Evolutionary conservation across 2,888 invertebrate genomes (phyloP).

Genomic region (Megamerina dolium): DNA sequence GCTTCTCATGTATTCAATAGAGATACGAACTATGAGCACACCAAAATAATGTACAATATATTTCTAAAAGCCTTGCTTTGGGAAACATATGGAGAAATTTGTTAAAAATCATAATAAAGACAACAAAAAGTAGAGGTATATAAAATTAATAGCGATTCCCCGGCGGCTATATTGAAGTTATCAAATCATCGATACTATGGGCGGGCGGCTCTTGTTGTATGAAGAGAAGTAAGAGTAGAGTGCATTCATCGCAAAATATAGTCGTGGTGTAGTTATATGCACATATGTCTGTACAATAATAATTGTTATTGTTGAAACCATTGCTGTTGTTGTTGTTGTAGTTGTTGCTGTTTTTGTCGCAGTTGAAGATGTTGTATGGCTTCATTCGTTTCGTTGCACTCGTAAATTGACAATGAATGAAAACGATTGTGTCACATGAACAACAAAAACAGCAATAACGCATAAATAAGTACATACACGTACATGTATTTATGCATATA

Average conservation of each 20-base stretch:
- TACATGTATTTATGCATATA: conserved; percentile 15
- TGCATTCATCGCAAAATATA: not conserved
- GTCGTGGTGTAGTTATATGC: too few relatives aligned
- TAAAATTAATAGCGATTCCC: not conserved
- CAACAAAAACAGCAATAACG: too few relatives aligned
- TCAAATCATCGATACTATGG: not conserved
- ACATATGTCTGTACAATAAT: not conserved
- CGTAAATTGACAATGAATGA: conserved; percentile 20
- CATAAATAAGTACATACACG: not conserved
- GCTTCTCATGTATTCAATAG: too few relatives aligned
- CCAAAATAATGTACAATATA: too few relatives aligned
- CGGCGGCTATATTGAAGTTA: not conserved
- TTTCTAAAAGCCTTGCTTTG: too few relatives aligned
- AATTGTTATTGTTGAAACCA: not conserved
- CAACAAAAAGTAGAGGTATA: too few relatives aligned
- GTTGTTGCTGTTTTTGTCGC: conserved; percentile 5
- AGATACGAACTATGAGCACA: too few relatives aligned
- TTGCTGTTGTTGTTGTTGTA: conserved; percentile 1
- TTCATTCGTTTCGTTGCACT: conserved; percentile 20
- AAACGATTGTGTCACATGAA: conserved; percentile 15
- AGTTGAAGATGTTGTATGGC: conserved; percentile 15
- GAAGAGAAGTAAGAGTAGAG: not conserved
- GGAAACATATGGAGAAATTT: too few relatives aligned
- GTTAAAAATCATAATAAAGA: too few relatives aligned
- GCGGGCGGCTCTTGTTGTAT: too few relatives aligned